Base-by-base conservation (phyloP, 92 coral and sea anemone species). In the Porites divaricata region DNA sequence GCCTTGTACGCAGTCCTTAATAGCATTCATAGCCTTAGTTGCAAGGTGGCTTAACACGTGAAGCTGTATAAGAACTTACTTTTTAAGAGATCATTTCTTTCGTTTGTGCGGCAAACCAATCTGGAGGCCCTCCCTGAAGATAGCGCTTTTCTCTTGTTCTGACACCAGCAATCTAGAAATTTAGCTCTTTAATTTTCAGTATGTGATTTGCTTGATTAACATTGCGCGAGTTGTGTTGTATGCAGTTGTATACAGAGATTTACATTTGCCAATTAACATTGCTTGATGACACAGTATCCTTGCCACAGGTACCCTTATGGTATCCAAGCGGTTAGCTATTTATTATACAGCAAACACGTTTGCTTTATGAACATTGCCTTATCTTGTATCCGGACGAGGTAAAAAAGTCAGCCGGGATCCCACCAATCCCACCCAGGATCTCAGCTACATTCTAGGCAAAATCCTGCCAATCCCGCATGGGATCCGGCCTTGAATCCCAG, bases 61-160 rank as follows among this genome's bases (percentile, higher is more conserved):
- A 51, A 51, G 54, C 54, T 51, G 54, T 9, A 9, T 4, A 51
- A 9, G 54, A 51, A 9, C 54, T 4, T 9, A 4, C 23, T 85
- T 91, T 78, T 88, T 92, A 92, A 77, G 70, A 19, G 83, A 74
- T 63, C 75, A 91, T 77, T 86, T 91, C 66, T 67, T 21, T 1
- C 59, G 67, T 45, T 16, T 88, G 67, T 57, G 77, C 63, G 88
- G 92, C 63, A 72, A 75, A 66, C 92, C 86, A 24, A 77, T 83
- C 21, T 88, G 88, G 88, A 80, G 74, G 62, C 83, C 88, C 53
- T 89, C 92, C 19, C 92, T 81, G n/a, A n/a, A 74, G 67, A 73
- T 89, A 0, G 88, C 83, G 54, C 79, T 89, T 62, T 70, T 83
- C n/a, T n/a, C n/a, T n/a, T n/a, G n/a, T n/a, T n/a, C n/a, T n/a